A percentile compares a stretch with the other conserved stretches of the same genome.
These are phyloP conservation scores for Cantharis lateralis DNA, from an alignment of 2,888 invertebrate species.

Conservation along the genomic window DNA sequence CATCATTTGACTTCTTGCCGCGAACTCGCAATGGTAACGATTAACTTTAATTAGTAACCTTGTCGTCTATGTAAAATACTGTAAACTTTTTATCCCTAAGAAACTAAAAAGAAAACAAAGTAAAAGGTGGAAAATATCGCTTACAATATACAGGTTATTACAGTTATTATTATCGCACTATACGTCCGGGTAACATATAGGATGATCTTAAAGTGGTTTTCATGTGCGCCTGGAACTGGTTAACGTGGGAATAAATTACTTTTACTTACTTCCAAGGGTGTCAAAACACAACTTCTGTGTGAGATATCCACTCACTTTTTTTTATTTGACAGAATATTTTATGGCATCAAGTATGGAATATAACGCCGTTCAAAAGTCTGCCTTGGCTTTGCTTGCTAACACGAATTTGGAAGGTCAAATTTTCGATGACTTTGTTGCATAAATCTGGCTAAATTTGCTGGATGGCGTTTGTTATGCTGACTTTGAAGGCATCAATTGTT, in stretches of 20 bases:
- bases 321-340: too few relatives aligned
- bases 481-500: slow-evolving; percentile 41
- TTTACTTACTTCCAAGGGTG: too few relatives aligned
- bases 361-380: too few relatives aligned
- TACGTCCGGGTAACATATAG: not conserved
- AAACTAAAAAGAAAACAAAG: too few relatives aligned
- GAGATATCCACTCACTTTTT: too few relatives aligned
- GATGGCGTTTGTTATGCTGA: slow-evolving; percentile 42
- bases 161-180: not conserved
- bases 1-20: not conserved
- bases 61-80: not conserved
- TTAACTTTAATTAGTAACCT: not conserved
- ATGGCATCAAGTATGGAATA: too few relatives aligned
- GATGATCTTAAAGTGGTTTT: not conserved
- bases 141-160: not conserved
- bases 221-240: not conserved
- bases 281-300: too few relatives aligned
- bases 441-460: slow-evolving; percentile 46
- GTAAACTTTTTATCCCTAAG: not conserved
- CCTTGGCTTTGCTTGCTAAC: not conserved
- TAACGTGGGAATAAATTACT: too few relatives aligned
- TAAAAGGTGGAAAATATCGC: not conserved
- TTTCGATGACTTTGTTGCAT: slow-evolving; percentile 45
- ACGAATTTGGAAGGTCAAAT: slow-evolving; percentile 40
- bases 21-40: not conserved